Evolutionary conservation across 2,888 invertebrate species (phyloP).

Genomic region (Torymus tubicola): DNA sequence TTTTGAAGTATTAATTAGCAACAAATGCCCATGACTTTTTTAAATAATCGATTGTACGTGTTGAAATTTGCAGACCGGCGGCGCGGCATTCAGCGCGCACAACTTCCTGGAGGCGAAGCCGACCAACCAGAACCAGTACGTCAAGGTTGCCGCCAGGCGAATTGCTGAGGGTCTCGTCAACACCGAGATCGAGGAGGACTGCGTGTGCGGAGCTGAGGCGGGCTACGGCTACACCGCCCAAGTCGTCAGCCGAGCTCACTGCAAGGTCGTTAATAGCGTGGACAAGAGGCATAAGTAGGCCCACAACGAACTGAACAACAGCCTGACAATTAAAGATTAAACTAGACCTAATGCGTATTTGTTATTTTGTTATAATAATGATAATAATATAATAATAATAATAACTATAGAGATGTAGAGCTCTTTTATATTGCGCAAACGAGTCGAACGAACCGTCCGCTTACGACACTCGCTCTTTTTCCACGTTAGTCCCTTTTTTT

Average conservation of each 20-base stretch:
- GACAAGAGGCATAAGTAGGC: constrained; percentile 68
- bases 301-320: constrained; percentile 59
- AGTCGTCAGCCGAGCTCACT: constrained; percentile 66
- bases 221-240: constrained; percentile 63
- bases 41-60: too few species aligned
- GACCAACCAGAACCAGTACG: constrained; percentile 81
- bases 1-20: too few species aligned
- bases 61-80: constrained; percentile 78
- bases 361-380: constrained; percentile 61
- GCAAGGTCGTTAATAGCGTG: constrained; percentile 72
- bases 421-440: constrained; percentile 34
- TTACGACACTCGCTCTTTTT: constrained; percentile 26
- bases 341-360: constrained; percentile 65
- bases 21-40: too few species aligned
- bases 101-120: constrained; percentile 80
- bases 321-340: constrained; percentile 60
- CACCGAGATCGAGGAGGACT: constrained; percentile 72
- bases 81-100: constrained; percentile 82
- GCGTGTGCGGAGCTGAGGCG: constrained; percentile 66
- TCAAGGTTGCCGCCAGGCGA: constrained; percentile 76
- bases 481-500: not conserved
- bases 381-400: too few species aligned
- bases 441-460: constrained; percentile 30
- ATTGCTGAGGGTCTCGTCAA: constrained; percentile 70
- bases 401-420: constrained; percentile 9